A percentile compares a stretch with the other conserved stretches of the same genome.
Conservation (phyloP, 2,888 invertebrate genomes). For the Epistrophe eligans region DNA sequence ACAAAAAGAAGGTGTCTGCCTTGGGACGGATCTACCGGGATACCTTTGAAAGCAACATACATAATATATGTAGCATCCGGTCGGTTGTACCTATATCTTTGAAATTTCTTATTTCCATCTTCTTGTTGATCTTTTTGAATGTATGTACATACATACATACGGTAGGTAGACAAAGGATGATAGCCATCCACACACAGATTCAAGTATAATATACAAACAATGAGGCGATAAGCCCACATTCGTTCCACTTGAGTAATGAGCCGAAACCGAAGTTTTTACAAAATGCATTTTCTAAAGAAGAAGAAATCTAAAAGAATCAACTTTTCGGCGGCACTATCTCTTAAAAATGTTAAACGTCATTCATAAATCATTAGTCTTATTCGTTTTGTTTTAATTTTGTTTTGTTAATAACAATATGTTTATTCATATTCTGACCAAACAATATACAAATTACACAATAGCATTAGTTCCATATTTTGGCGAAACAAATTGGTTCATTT, state of each 20-base stretch:
- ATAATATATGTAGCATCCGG: slow-evolving; percentile 70
- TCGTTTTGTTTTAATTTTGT: slow-evolving; percentile 43
- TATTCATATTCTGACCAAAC: slow-evolving; percentile 68
- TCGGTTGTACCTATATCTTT: slow-evolving; percentile 58
- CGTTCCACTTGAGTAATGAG: slow-evolving; percentile 74
- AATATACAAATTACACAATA: slow-evolving; percentile 51
- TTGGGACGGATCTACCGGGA: slow-evolving; percentile 2
- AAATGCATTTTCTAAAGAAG: slow-evolving; percentile 42
- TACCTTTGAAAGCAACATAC: slow-evolving; percentile 27
- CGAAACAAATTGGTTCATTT: slow-evolving; percentile 68
- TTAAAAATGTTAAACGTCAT: slow-evolving; percentile 69
- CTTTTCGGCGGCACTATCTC: slow-evolving; percentile 27
- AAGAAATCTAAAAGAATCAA: slow-evolving; percentile 37
- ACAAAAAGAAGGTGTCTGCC: slow-evolving; percentile 37
- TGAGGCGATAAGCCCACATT: slow-evolving; percentile 65
- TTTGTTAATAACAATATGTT: slow-evolving; percentile 49
- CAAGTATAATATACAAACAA: slow-evolving; percentile 49
- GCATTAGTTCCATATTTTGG: slow-evolving; percentile 71
- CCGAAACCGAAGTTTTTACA: slow-evolving; percentile 35
- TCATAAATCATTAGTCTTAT: slow-evolving; percentile 73
- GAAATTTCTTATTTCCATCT: slow-evolving; percentile 61
- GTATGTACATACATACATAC: no score
- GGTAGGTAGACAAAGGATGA: slow-evolving; percentile 57
- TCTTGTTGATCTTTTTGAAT: slow-evolving; percentile 32
- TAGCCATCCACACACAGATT: slow-evolving; percentile 42